phyloP scores from a whole-genome alignment of 2,797 vertebrate species.

The Danio aesculapii region DNA sequence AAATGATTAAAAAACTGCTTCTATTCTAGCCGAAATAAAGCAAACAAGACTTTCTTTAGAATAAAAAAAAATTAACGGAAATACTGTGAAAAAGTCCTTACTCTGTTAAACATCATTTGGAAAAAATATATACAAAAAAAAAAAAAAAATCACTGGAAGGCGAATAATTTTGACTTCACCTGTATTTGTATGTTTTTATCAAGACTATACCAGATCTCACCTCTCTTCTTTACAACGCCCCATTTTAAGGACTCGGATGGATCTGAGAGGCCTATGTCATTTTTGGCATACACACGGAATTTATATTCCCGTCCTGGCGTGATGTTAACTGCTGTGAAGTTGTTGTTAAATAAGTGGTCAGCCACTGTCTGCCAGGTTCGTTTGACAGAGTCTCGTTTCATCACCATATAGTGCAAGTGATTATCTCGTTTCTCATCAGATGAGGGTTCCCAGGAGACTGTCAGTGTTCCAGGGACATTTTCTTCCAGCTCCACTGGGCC shows the following conservation, averaged over 20 bases:
- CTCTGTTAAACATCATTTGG: too few species aligned
- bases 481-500: constrained; percentile 83
- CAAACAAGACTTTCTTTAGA: too few species aligned
- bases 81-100: too few species aligned
- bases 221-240: constrained; percentile 77
- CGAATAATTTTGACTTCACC: too few species aligned
- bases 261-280: constrained; percentile 82
- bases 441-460: constrained; percentile 85
- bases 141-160: too few species aligned
- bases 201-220: constrained; percentile 61
- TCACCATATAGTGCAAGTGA: constrained; percentile 83
- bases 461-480: constrained; percentile 85
- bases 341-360: constrained; percentile 87
- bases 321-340: constrained; percentile 82
- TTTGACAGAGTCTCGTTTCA: constrained; percentile 80
- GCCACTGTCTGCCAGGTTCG: constrained; percentile 81
- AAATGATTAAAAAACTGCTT: too few species aligned
- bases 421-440: constrained; percentile 83
- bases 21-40: too few species aligned
- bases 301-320: constrained; percentile 85
- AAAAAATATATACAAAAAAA: too few species aligned
- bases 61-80: too few species aligned
- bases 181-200: not conserved
- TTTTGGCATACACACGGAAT: constrained; percentile 88
- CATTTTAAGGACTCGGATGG: constrained; percentile 85